Conservation (phyloP, 2,113 vertebrate genomes). For the Bos javanicus region DNA sequence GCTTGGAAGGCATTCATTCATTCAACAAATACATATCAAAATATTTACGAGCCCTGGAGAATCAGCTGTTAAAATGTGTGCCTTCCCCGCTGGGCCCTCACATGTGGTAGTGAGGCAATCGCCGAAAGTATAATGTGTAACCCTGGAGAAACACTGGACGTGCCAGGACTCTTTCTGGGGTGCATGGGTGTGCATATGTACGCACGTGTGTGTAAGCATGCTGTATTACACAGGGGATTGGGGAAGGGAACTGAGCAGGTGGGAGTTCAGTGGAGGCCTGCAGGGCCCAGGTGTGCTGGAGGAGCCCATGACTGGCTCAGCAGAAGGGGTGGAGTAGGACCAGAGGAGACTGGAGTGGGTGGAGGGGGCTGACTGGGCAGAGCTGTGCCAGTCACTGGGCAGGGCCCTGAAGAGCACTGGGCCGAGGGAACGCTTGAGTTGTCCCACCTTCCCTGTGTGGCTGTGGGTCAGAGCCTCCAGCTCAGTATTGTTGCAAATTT, state of each 20-base stretch:
- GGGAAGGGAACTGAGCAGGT: not conserved
- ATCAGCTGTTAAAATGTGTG: not conserved
- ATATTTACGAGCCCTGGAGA: not conserved
- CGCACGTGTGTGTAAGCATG: not conserved
- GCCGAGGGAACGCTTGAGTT: not conserved
- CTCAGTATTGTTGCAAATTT: not conserved
- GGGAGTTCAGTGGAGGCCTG: not conserved
- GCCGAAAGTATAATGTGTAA: fast-evolving
- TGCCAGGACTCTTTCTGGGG: not conserved
- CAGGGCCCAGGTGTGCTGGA: not conserved
- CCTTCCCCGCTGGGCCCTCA: not conserved
- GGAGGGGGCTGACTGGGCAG: not conserved
- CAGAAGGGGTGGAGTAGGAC: not conserved
- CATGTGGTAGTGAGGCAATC: not conserved
- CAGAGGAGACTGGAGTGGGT: not conserved
- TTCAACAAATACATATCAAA: not conserved
- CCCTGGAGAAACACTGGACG: not conserved
- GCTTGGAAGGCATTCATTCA: not conserved
- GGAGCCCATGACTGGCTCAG: not conserved
- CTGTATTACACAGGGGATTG: not conserved
- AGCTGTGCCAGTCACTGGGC: not conserved
- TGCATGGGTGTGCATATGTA: not conserved
- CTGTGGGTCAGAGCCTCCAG: not conserved
- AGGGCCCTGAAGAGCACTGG: not conserved
- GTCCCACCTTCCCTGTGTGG: not conserved